Percentiles rank a stretch among this genome's conserved stretches.
phyloP scores from a whole-genome alignment of 2,888 invertebrate genomes.

The Napeogenes sylphis region DNA sequence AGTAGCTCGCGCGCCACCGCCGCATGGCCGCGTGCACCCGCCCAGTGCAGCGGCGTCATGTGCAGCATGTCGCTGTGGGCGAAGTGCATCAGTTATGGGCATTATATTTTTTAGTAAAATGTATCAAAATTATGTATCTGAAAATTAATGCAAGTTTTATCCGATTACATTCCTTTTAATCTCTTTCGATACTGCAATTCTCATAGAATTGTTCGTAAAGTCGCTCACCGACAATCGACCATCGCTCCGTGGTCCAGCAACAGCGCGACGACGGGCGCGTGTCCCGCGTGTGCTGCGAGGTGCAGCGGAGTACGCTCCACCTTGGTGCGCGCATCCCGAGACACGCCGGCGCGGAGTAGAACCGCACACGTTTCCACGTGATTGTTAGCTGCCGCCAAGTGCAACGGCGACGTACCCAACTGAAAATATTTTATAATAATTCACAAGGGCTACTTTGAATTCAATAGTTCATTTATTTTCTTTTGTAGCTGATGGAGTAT shows the following conservation, averaged over 20 bases:
- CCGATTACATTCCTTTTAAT: background rate
- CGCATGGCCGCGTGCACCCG: slow-evolving; percentile 88
- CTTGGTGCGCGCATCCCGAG: slow-evolving; percentile 93
- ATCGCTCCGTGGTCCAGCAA: slow-evolving; percentile 74
- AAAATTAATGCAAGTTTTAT: background rate
- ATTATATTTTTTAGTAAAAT: too few species aligned
- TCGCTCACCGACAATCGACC: slow-evolving; percentile 39
- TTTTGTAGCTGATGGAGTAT: background rate
- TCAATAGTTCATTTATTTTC: too few species aligned
- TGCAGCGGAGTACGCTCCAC: slow-evolving; percentile 95
- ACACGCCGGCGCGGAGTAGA: slow-evolving; percentile 90
- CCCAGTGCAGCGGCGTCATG: slow-evolving; percentile 96
- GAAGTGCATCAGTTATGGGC: background rate
- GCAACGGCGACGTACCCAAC: slow-evolving; percentile 93
- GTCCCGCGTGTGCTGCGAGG: slow-evolving; percentile 91
- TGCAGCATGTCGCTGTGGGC: slow-evolving; percentile 58
- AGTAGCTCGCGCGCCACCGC: slow-evolving; percentile 80
- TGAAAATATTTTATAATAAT: slow-evolving; percentile 43
- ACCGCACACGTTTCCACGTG: slow-evolving; percentile 89
- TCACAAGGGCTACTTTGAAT: background rate
- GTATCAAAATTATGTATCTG: too few species aligned
- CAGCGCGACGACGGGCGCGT: slow-evolving; percentile 84
- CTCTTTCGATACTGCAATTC: background rate
- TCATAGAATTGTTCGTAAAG: background rate
- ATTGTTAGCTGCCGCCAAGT: slow-evolving; percentile 87